Evolutionary conservation across 2,113 vertebrate species (phyloP).

Genomic region (Polypterus senegalus): DNA sequence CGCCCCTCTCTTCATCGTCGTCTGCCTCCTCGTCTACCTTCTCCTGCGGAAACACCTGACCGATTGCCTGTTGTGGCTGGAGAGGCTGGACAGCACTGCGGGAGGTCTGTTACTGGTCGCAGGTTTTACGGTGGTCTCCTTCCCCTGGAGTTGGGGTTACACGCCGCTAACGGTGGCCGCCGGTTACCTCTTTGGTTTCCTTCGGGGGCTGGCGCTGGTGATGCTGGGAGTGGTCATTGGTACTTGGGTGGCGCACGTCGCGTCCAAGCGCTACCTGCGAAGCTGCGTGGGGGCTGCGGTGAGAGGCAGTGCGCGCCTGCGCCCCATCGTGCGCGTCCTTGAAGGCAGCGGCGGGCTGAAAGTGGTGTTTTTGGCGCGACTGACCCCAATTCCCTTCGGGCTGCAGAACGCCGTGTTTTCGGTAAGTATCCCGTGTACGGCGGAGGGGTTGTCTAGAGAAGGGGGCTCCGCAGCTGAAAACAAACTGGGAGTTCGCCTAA

Average conservation of each 20-base stretch:
- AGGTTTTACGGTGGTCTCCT: slow-evolving; percentile 82
- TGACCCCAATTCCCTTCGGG: slow-evolving; percentile 93
- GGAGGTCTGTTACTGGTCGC: slow-evolving; percentile 85
- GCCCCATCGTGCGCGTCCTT: slow-evolving; percentile 84
- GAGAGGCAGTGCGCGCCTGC: slow-evolving; percentile 74
- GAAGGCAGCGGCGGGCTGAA: slow-evolving; percentile 89
- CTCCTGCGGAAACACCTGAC: slow-evolving; percentile 73
- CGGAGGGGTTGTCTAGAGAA: no score
- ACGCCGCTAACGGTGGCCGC: slow-evolving; percentile 94
- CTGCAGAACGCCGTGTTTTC: slow-evolving; percentile 96
- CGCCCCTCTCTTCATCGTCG: not conserved
- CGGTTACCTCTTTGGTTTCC: slow-evolving; percentile 91
- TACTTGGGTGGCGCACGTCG: slow-evolving; percentile 78
- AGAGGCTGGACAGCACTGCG: slow-evolving; percentile 78
- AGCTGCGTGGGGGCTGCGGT: slow-evolving; percentile 73
- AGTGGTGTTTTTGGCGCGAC: slow-evolving; percentile 85
- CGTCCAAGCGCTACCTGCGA: slow-evolving; percentile 71
- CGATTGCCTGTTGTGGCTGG: slow-evolving; percentile 84
- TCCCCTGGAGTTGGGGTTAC: slow-evolving; percentile 95
- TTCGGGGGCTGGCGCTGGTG: slow-evolving; percentile 85
- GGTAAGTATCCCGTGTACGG: slow-evolving; percentile 56
- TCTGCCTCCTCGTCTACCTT: no score
- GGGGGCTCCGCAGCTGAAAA: no score
- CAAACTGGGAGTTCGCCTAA: no score
- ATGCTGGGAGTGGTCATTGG: slow-evolving; percentile 87